Conservation (phyloP, 2,888 invertebrate species). For the Athalia rosae region DNA sequence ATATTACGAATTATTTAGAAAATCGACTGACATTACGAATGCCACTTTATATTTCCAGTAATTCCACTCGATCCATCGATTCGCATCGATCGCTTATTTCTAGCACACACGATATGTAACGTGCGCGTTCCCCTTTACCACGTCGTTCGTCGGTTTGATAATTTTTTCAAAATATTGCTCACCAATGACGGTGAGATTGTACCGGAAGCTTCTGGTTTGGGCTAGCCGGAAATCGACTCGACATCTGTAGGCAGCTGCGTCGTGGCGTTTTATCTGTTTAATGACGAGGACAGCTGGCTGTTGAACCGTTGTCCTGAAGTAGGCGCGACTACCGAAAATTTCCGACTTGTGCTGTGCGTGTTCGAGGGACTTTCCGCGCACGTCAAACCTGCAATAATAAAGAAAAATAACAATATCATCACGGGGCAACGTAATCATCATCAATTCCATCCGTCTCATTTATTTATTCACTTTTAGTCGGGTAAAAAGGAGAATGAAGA, state of each 20-base stretch:
- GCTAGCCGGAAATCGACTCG: slow-evolving; percentile 93
- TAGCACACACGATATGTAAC: too few species aligned
- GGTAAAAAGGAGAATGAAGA: neutral
- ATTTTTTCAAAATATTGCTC: slow-evolving; percentile 72
- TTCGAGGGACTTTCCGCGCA: slow-evolving; percentile 86
- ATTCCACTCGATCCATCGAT: too few species aligned
- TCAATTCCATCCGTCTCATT: neutral
- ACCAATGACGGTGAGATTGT: slow-evolving; percentile 94
- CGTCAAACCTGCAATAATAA: slow-evolving; percentile 85
- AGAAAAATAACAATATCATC: neutral
- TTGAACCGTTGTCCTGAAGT: slow-evolving; percentile 84
- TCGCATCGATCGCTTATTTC: too few species aligned
- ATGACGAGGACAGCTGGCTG: slow-evolving; percentile 88
- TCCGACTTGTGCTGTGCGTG: slow-evolving; percentile 91
- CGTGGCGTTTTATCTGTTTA: slow-evolving; percentile 89
- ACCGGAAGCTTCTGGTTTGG: slow-evolving; percentile 91
- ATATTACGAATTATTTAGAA: too few species aligned
- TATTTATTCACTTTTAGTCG: neutral
- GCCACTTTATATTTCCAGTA: too few species aligned
- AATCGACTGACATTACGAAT: too few species aligned
- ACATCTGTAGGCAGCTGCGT: slow-evolving; percentile 93
- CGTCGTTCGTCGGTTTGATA: neutral
- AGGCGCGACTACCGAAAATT: slow-evolving; percentile 90
- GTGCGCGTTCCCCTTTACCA: too few species aligned
- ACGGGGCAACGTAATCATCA: neutral